Conservation (phyloP, 1,140 invertebrate genomes). For the Formica exsecta region DNA sequence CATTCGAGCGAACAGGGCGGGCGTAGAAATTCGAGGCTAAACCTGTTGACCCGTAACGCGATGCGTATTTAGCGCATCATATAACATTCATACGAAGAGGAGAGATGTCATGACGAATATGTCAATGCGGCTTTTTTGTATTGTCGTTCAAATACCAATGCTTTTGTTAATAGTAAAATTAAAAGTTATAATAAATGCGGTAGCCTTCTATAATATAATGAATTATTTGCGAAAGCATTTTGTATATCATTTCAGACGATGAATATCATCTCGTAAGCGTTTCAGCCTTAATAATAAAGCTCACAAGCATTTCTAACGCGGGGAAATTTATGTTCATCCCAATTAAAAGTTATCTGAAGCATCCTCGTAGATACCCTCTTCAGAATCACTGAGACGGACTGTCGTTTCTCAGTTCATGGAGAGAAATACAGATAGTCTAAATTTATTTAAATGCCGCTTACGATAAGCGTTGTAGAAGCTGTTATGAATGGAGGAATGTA, state of each 20-base stretch:
- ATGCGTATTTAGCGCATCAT: constrained; percentile 24
- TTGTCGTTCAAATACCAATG: not conserved
- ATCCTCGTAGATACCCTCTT: constrained; percentile 49
- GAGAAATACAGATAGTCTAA: constrained; percentile 58
- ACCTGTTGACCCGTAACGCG: constrained; percentile 20
- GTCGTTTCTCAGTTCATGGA: constrained; percentile 55
- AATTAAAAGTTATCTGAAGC: constrained; percentile 62
- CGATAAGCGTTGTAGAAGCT: constrained; percentile 57
- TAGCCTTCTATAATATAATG: not conserved
- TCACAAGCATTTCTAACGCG: constrained; percentile 15
- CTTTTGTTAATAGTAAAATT: constrained; percentile 26
- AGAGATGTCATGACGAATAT: constrained; percentile 14
- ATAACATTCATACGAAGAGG: constrained; percentile 25
- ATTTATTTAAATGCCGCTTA: constrained; percentile 61
- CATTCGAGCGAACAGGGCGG: not conserved
- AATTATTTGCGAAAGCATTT: not conserved
- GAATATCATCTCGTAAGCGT: constrained; percentile 21
- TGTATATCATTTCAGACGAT: constrained; percentile 39
- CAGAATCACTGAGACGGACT: constrained; percentile 41
- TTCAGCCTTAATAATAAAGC: constrained; percentile 43
- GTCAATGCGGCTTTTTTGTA: constrained; percentile 46
- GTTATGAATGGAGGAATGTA: constrained; percentile 62
- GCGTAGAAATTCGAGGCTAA: constrained; percentile 32
- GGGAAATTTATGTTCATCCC: constrained; percentile 56
- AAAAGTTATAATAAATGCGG: not conserved